A percentile compares a stretch with the other conserved stretches of the same genome.
Evolutionary conservation across 2,797 vertebrate genomes (phyloP).

Genomic region (Cottoperca gobio): DNA sequence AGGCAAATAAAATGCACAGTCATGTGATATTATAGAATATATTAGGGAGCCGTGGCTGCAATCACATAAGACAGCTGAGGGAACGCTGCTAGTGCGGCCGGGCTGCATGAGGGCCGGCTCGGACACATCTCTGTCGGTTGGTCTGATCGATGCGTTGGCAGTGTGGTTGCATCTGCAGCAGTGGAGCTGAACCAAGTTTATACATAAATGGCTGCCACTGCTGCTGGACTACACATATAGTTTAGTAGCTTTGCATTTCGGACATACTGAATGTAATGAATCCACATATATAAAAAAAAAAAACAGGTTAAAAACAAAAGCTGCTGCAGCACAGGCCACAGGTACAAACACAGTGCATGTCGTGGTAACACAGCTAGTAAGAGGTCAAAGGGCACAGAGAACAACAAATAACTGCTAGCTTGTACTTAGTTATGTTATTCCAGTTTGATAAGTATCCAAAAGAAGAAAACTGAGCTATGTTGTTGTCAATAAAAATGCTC

Average conservation of each 20-base stretch:
- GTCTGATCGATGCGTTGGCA: slow-evolving; percentile 38
- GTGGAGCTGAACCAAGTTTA: neutral
- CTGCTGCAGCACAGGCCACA: slow-evolving; percentile 24
- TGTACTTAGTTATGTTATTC: slow-evolving; percentile 2
- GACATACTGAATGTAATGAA: neutral
- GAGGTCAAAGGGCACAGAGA: slow-evolving; percentile 15
- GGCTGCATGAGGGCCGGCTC: slow-evolving; percentile 30
- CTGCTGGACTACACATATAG: neutral
- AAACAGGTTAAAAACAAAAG: neutral
- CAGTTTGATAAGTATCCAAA: slow-evolving; percentile 15
- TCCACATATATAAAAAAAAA: neutral
- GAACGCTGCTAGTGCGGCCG: slow-evolving; percentile 28
- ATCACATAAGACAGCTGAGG: slow-evolving; percentile 53
- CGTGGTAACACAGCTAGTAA: neutral
- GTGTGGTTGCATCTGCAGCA: slow-evolving; percentile 24
- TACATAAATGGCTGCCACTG: neutral
- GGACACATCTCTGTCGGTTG: slow-evolving; percentile 30
- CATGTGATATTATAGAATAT: slow-evolving; percentile 64
- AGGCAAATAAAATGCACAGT: slow-evolving; percentile 68
- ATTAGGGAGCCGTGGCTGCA: slow-evolving; percentile 43
- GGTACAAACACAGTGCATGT: slow-evolving; percentile 7
- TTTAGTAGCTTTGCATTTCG: neutral
- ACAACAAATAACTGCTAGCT: neutral
- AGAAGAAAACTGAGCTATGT: neutral
- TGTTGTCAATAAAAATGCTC: neutral